Evolutionary conservation across 2,797 vertebrate genomes (phyloP).

Genomic region (Syndactyla subalaris): DNA sequence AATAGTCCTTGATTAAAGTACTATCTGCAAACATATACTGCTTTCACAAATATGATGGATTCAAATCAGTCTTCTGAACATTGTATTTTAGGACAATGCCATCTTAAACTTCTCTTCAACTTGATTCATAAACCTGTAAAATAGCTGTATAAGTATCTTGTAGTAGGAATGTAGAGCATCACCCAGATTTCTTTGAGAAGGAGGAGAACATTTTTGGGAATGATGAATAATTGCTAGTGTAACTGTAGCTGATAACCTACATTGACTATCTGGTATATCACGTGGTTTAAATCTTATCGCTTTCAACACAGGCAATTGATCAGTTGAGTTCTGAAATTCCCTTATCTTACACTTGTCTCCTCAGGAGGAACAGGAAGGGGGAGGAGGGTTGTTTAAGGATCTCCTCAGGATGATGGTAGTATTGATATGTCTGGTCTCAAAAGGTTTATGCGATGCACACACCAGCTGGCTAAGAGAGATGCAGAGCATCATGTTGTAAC

Average conservation of each 20-base stretch:
- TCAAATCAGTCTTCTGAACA: background rate
- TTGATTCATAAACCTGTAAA: background rate
- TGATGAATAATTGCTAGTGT: constrained; percentile 60
- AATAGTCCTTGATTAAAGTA: background rate
- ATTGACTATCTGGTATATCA: constrained; percentile 47
- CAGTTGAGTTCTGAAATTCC: constrained; percentile 42
- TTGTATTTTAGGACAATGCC: background rate
- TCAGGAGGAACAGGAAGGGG: constrained; percentile 2
- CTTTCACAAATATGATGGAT: background rate
- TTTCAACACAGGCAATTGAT: constrained; percentile 57
- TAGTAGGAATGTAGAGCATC: background rate
- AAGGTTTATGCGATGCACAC: background rate
- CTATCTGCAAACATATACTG: background rate
- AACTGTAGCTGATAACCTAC: constrained; percentile 64
- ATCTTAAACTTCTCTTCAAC: background rate
- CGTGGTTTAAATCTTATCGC: constrained; percentile 46
- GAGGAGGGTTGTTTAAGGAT: background rate
- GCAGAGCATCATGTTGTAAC: background rate
- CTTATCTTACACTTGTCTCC: constrained; percentile 37
- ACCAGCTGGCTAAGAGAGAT: background rate
- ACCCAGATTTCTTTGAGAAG: background rate
- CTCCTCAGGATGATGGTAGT: background rate
- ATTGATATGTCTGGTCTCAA: background rate
- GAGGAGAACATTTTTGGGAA: constrained; percentile 5
- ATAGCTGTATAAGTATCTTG: background rate